phyloP scores from a whole-genome alignment of 2,888 invertebrate species.

The Hirtodrosophila alboralis region DNA sequence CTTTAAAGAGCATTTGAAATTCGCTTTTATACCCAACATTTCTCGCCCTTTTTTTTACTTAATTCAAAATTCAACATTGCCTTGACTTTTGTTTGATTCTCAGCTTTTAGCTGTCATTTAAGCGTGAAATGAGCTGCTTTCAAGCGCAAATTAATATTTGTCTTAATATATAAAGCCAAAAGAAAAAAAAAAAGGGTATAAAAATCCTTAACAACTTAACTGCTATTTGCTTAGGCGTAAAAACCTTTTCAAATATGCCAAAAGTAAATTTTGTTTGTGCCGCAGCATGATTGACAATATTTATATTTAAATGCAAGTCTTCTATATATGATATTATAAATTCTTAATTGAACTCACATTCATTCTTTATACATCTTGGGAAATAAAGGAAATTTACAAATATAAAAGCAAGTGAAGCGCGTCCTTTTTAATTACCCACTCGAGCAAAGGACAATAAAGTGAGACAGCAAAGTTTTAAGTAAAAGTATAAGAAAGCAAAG shows the following conservation, averaged over 20 bases:
- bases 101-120: constrained; percentile 46
- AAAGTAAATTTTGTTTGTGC: constrained; percentile 12
- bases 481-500: constrained; percentile 22
- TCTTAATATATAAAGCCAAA: constrained; percentile 10
- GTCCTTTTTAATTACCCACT: constrained; percentile 54
- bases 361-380: too few species aligned
- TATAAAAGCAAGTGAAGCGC: constrained; percentile 50
- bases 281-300: constrained; percentile 14
- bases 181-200: constrained; percentile 1
- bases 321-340: too few species aligned
- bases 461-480: constrained; percentile 17
- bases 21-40: too few species aligned
- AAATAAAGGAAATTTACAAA: constrained; percentile 35
- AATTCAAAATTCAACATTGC: constrained; percentile 12
- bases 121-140: constrained; percentile 75
- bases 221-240: constrained; percentile 39
- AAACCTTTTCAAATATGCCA: constrained; percentile 4
- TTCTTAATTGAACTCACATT: too few species aligned
- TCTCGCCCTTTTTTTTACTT: too few species aligned
- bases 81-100: constrained; percentile 43
- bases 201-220: constrained; percentile 32
- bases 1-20: constrained; percentile 14
- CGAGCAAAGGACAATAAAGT: constrained; percentile 49
- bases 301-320: neutral
- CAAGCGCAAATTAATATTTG: constrained; percentile 64